Evolutionary conservation across 2,797 vertebrate genomes (phyloP), one percentile per base, ranked within the genome.

Genomic region (Poeciliopsis paucimaculata): DNA sequence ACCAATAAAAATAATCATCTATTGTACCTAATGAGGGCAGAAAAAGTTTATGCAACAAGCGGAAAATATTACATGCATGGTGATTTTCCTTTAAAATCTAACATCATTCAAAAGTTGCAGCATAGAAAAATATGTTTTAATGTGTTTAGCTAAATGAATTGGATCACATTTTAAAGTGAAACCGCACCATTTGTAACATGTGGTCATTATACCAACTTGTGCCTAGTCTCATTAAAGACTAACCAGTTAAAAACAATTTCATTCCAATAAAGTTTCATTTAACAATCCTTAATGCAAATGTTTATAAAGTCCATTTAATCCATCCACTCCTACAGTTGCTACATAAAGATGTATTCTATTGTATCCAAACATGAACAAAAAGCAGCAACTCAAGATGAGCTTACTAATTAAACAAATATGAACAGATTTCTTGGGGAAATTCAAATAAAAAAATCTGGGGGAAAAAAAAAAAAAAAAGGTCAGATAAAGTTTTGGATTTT

Each of bases 261-360:
- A 51, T 51, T 51, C 49, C 49, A 51, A 23, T 23, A 20, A 41
- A 68, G 36, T 20, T 39, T 20, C 18, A 68, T 68, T 68, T 11
- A 39, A 68, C 36, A 36, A 64, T 16, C 60, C 31, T 36, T 39
- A 60, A 66, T 41, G 20, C 18, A 39, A 68, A 68, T 66, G 62
- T 66, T 66, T 23, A 36, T 20, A 15, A 70, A 70, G 60, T 26
- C 66, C 66, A 43, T 68, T 68, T 16, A 68, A 68, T 41, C 66
- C 10, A 43, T 20, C 34, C 34, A n/a, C 5, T 18, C 16, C 11
- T 31, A 34, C 31, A 34, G 15, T 31, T n/a, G 53, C 20, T 28
- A 28, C 53, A 55, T 11, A n/a, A 28, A n/a, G 53, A n/a, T 55
- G 26, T 31, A 60, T 60, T 60, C 60, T 1, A 34, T 7, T 34